phyloP scores from a whole-genome alignment of 2,888 invertebrate species.

The Epinotia bilunana region DNA sequence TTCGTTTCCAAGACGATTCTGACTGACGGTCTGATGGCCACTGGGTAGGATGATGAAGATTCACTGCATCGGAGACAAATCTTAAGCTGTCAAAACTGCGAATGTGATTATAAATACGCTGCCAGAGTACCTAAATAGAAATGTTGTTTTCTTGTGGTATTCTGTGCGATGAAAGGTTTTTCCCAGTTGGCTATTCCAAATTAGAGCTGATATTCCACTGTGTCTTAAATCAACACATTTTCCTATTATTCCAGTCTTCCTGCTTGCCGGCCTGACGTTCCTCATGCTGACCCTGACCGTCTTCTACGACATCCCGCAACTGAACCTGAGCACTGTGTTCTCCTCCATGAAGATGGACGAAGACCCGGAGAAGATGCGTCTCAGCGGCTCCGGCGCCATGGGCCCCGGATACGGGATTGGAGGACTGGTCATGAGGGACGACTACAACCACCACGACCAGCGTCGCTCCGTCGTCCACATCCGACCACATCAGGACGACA shows the following conservation, averaged over 20 bases:
- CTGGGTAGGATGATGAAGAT: no score
- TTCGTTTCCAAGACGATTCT: no score
- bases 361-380: conserved; percentile 88
- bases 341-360: conserved; percentile 85
- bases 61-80: no score
- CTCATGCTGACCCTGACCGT: conserved; percentile 93
- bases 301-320: conserved; percentile 95
- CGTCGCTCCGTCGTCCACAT: conserved; percentile 87
- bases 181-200: neutral
- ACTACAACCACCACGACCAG: conserved; percentile 80
- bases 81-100: no score
- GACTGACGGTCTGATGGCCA: no score
- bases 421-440: conserved; percentile 77
- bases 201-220: neutral
- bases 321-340: conserved; percentile 92
- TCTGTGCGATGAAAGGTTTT: no score
- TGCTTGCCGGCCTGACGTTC: conserved; percentile 91
- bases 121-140: no score
- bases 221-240: neutral
- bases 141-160: no score
- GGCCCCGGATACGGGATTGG: conserved; percentile 78
- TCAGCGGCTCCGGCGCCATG: conserved; percentile 83
- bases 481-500: conserved; percentile 86
- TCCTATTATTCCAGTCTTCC: conserved; percentile 85
- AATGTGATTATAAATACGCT: no score